A percentile compares a stretch with the other conserved stretches of the same genome.
Conservation (phyloP, 2,113 vertebrate genomes). For the Takifugu flavidus region DNA sequence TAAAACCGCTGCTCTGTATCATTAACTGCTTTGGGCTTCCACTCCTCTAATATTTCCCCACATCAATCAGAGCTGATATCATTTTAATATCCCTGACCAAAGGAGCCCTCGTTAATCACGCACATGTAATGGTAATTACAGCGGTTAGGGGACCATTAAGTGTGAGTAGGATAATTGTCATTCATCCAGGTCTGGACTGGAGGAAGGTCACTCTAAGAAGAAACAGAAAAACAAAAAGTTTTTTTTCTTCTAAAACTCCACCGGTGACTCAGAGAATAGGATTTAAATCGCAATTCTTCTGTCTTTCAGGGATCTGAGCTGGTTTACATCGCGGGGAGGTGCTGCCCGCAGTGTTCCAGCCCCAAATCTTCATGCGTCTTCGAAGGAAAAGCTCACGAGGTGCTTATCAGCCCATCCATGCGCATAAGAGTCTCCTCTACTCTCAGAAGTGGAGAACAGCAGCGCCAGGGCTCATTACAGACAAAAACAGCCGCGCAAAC, state of each 20-base stretch:
- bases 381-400: conserved; percentile 74
- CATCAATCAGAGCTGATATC: conserved; percentile 22
- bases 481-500: conserved; percentile 13
- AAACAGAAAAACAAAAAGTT: neutral
- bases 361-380: conserved; percentile 74
- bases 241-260: neutral
- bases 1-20: too few relatives aligned
- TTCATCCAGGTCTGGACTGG: conserved; percentile 25
- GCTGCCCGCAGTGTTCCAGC: conserved; percentile 87
- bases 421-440: neutral
- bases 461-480: conserved; percentile 6
- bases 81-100: conserved; percentile 11
- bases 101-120: conserved; percentile 29
- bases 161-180: conserved; percentile 31
- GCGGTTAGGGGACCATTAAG: conserved; percentile 37
- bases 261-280: neutral
- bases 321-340: conserved; percentile 81
- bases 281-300: neutral
- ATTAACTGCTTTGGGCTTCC: too few relatives aligned
- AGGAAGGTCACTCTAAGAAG: conserved; percentile 40
- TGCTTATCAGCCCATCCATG: conserved; percentile 39
- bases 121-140: conserved; percentile 20
- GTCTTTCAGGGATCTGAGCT: conserved; percentile 81
- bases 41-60: conserved; percentile 2
- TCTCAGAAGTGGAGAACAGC: conserved; percentile 1